phyloP scores from a whole-genome alignment of 2,888 invertebrate genomes.

The Pherbina coryleti region DNA sequence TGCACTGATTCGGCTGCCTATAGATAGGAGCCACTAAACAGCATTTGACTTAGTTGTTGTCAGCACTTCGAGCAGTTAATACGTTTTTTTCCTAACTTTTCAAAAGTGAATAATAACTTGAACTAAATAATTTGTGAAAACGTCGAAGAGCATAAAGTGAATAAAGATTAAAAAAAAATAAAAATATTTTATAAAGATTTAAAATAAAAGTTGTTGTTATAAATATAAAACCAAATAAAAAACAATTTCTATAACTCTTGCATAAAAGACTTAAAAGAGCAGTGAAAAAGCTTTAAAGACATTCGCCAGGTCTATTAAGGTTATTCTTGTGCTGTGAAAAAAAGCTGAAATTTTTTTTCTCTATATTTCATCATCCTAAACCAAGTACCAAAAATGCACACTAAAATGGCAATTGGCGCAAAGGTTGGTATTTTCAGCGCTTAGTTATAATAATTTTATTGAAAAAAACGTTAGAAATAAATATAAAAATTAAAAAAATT shows the following conservation, averaged over 20 bases:
- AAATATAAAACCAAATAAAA: not conserved
- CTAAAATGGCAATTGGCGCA: constrained; percentile 65
- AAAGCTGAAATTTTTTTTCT: not conserved
- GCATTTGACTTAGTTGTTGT: constrained; percentile 60
- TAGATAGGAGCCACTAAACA: constrained; percentile 56
- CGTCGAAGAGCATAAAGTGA: constrained; percentile 6
- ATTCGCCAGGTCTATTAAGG: too few relatives aligned
- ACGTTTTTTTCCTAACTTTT: constrained; percentile 44
- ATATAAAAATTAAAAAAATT: not conserved
- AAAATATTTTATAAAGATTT: not conserved
- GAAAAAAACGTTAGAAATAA: not conserved
- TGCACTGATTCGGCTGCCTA: constrained; percentile 47
- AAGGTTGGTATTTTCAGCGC: constrained; percentile 57
- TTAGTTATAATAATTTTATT: not conserved
- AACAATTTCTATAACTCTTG: not conserved
- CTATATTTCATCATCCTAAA: not conserved
- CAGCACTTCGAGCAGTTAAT: constrained; percentile 57
- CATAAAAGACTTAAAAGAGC: constrained; percentile 3
- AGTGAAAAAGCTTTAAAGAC: constrained; percentile 15
- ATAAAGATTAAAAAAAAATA: constrained; percentile 16
- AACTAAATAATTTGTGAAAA: not conserved
- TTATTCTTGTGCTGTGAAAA: not conserved
- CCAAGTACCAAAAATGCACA: constrained; percentile 55
- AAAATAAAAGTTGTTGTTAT: constrained; percentile 25
- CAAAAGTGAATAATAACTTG: not conserved